Percentiles rank a stretch among this genome's conserved stretches.
These are phyloP conservation scores for Hemiscyllium ocellatum DNA, from an alignment of 2,113 vertebrate species.

Conservation along the genomic window DNA sequence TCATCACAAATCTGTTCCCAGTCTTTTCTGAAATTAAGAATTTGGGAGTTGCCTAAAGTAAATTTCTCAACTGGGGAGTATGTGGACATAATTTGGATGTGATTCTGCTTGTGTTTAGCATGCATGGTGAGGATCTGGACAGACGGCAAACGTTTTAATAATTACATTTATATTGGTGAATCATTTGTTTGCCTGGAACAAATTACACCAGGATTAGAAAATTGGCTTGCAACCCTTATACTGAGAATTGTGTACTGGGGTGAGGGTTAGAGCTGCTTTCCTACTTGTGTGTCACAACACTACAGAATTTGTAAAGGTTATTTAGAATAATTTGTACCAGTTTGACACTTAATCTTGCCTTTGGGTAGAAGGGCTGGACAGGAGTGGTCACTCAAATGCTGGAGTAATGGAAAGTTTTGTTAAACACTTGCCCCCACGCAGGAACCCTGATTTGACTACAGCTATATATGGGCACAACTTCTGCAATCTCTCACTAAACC, in stretches of 20 bases:
- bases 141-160: background rate
- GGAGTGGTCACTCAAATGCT: background rate
- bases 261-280: background rate
- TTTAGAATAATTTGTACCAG: background rate
- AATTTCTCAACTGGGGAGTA: background rate
- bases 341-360: background rate
- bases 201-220: background rate
- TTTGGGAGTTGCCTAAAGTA: background rate
- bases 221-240: background rate
- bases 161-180: background rate
- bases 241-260: background rate
- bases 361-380: background rate
- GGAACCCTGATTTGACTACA: background rate
- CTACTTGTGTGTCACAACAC: background rate
- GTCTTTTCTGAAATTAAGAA: background rate
- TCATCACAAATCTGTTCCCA: background rate
- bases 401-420: background rate
- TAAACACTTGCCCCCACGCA: background rate
- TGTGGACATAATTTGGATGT: background rate
- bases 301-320: background rate
- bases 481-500: background rate
- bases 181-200: background rate
- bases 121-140: background rate
- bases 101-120: background rate
- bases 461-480: background rate